Evolutionary conservation across 2,113 vertebrate species (phyloP).

Genomic region (Antennarius striatus): DNA sequence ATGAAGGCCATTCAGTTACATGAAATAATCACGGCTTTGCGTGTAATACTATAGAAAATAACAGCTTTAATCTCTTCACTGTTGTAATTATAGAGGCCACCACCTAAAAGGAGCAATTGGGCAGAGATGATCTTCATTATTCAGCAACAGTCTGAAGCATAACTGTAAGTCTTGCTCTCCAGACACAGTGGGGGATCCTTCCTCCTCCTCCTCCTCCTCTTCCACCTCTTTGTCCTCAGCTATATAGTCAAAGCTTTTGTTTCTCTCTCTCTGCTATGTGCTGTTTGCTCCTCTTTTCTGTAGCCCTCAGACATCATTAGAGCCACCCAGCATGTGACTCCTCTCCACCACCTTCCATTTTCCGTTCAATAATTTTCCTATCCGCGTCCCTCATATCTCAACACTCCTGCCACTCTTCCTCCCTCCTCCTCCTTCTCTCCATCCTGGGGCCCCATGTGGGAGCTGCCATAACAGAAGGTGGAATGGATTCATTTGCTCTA

Average conservation of each 20-base stretch:
- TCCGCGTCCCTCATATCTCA: constrained; percentile 67
- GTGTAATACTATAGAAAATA: neutral
- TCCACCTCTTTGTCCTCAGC: constrained; percentile 33
- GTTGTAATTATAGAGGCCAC: constrained; percentile 30
- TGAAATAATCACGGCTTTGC: constrained; percentile 3
- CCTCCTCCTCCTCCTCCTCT: constrained; percentile 53
- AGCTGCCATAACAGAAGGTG: constrained; percentile 80
- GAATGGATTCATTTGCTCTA: constrained; percentile 85
- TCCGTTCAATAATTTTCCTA: constrained; percentile 73
- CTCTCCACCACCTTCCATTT: constrained; percentile 75
- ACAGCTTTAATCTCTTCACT: neutral
- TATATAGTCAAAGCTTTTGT: constrained; percentile 38
- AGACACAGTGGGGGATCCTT: constrained; percentile 30
- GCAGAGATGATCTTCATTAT: constrained; percentile 58
- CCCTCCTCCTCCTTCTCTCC: constrained; percentile 37
- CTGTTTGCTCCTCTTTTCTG: constrained; percentile 54
- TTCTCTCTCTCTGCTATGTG: constrained; percentile 38
- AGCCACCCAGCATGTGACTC: constrained; percentile 72
- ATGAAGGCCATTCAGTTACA: neutral
- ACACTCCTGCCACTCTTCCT: constrained; percentile 60
- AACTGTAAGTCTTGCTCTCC: constrained; percentile 38
- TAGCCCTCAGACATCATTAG: constrained; percentile 75
- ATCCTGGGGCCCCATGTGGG: constrained; percentile 72
- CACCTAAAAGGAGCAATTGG: constrained; percentile 29
- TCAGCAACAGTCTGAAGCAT: constrained; percentile 31